These are phyloP conservation scores for Malurus splendens DNA, from an alignment of 2,797 vertebrate genomes.

Conservation along the genomic window DNA sequence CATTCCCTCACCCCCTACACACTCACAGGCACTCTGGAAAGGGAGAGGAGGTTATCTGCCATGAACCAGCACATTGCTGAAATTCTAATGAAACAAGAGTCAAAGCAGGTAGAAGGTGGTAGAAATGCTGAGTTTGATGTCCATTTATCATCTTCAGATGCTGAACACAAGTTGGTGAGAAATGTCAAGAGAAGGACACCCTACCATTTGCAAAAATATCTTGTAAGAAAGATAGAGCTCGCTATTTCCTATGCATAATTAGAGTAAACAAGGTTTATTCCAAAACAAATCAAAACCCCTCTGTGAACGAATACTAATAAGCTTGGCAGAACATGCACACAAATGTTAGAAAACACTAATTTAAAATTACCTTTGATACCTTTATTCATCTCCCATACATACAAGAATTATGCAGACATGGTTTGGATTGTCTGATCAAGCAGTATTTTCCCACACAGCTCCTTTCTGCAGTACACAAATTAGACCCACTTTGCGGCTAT, in stretches of 20 bases:
- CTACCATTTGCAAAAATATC: constrained; percentile 43
- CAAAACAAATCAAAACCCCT: background rate
- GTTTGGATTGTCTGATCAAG: background rate
- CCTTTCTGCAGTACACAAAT: background rate
- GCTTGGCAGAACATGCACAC: background rate
- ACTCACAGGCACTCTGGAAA: background rate
- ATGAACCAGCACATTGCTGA: constrained; percentile 25
- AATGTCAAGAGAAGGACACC: constrained; percentile 36
- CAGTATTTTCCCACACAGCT: background rate
- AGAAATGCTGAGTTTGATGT: constrained; percentile 54
- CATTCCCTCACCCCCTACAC: constrained; percentile 4
- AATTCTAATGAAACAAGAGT: constrained; percentile 53
- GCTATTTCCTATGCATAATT: background rate
- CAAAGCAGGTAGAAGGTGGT: constrained; percentile 52
- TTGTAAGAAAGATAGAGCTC: constrained; percentile 10
- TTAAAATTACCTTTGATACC: background rate
- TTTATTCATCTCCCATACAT: background rate
- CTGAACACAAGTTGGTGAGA: constrained; percentile 30
- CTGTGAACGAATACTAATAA: background rate
- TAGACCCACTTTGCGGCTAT: background rate
- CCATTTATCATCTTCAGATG: constrained; percentile 55
- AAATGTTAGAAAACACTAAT: background rate
- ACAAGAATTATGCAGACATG: background rate
- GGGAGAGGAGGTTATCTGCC: constrained; percentile 22
- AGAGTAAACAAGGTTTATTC: background rate